Percentiles rank a stretch among this genome's conserved stretches.
These are phyloP conservation scores for Salmo trutta DNA, from an alignment of 2,797 vertebrate species.

Conservation along the genomic window DNA sequence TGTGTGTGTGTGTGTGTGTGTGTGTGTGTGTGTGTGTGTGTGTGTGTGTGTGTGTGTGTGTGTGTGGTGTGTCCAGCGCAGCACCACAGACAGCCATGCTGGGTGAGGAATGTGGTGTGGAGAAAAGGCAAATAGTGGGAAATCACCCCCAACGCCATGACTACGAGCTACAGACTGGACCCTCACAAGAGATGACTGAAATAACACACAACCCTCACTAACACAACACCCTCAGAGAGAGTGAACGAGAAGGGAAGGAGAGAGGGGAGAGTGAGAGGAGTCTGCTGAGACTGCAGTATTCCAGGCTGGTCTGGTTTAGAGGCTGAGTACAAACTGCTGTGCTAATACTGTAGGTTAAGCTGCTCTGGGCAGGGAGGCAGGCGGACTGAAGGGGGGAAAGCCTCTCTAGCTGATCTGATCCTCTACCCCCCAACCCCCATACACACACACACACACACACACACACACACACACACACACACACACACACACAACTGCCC, in stretches of 20 bases:
- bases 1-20: too few species aligned
- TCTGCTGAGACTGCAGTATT: conserved; percentile 64
- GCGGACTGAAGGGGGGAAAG: conserved; percentile 22
- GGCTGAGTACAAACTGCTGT: conserved; percentile 47
- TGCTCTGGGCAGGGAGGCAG: conserved; percentile 43
- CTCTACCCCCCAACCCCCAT: conserved; percentile 32
- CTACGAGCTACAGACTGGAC: neutral
- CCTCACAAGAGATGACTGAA: neutral
- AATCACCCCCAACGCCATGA: neutral
- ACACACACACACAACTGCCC: conserved; percentile 26
- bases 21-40: neutral
- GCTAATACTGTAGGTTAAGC: conserved; percentile 73
- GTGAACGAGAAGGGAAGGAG: conserved; percentile 36
- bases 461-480: too few species aligned
- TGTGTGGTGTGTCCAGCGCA: neutral
- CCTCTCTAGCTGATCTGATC: conserved; percentile 67
- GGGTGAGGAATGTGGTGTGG: conserved; percentile 12
- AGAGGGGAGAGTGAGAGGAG: conserved; percentile 5
- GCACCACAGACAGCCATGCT: neutral
- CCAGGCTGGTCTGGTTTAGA: conserved; percentile 64
- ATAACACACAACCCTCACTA: conserved; percentile 5
- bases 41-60: neutral
- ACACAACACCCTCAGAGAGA: neutral
- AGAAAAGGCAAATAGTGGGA: conserved; percentile 1
- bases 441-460: neutral